Evolutionary conservation across 1,140 invertebrate species (phyloP), one percentile per base, ranked within the genome.

Genomic region (Bombus polaris): DNA sequence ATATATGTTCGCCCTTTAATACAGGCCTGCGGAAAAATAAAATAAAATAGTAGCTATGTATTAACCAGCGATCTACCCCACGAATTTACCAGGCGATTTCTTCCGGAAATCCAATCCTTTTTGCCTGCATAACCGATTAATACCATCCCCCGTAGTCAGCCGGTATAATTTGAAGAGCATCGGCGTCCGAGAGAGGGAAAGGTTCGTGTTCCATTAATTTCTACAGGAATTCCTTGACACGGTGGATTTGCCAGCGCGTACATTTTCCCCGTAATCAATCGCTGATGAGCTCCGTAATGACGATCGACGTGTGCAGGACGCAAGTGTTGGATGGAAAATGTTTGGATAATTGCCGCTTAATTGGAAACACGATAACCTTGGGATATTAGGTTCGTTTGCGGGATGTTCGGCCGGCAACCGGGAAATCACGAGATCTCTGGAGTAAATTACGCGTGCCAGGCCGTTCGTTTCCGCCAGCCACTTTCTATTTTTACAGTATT

Each of bases 291-390:
- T 10, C 12, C 62, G 66, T 84, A 84, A 84, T 84, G 83, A 80
- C 68, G 83, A 68, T 70, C 74, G 73, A 72, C 22, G 71, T 4
- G 15, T n/a, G 76, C 28, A 28, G 25, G 35, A 22, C 25, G 37
- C 42, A 83, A 83, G 82, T 79, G 82, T 84, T 59, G 37, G 37
- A 18, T 10, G 39, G 82, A 79, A 79, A 84, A 79, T 78, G 47
- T 71, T 84, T 28, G 75, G 47, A 84, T 84, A 84, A 84, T 80
- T 72, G 68, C 22, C 76, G 83, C 68, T 84, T 79, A 84, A 84
- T 84, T 84, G 83, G 83, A 79, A 84, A 84, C 83, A 59, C 66
- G 76, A 84, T 80, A 79, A 84, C 76, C 53, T 84, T 72, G 32
- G 76, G 39, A 47, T 79, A 84, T 84, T 84, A 80, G 83, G 83